Conservation (phyloP, 2,113 vertebrate genomes). For the Galeopterus variegatus region DNA sequence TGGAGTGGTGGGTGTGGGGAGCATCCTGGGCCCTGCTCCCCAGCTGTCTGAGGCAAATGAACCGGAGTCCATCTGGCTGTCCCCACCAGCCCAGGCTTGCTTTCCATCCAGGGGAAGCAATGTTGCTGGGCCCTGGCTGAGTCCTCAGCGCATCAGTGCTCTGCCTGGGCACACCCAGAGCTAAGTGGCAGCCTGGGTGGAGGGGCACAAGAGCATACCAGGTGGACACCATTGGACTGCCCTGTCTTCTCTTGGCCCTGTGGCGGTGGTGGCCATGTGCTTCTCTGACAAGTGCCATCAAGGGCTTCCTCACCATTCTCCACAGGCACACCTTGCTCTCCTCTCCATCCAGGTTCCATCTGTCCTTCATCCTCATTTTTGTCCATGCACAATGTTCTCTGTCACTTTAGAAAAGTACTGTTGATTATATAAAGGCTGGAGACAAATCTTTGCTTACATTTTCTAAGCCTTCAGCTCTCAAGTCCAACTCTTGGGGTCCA, state of each 20-base stretch:
- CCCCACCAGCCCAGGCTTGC: background rate
- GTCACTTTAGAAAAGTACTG: background rate
- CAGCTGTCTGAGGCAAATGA: slow-evolving; percentile 79
- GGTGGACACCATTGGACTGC: fast-evolving
- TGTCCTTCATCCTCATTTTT: background rate
- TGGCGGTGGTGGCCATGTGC: background rate
- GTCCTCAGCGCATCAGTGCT: background rate
- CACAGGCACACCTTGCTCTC: background rate
- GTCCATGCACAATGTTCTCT: background rate
- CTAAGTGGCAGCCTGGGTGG: background rate
- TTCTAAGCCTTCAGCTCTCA: slow-evolving; percentile 27
- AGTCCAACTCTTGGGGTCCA: background rate
- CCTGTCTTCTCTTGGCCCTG: background rate
- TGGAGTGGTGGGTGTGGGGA: slow-evolving; percentile 18
- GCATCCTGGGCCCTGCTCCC: slow-evolving; percentile 65
- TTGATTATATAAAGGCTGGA: background rate
- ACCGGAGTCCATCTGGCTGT: slow-evolving; percentile 82
- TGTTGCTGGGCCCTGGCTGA: background rate
- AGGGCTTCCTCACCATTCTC: background rate
- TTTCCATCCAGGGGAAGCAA: slow-evolving; percentile 30
- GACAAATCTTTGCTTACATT: slow-evolving; percentile 29
- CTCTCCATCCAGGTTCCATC: background rate
- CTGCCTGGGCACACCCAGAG: background rate
- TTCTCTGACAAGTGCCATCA: background rate
- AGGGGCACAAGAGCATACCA: background rate